Evolutionary conservation across 2,797 vertebrate species (phyloP).

Genomic region (Sebastes iracundus): DNA sequence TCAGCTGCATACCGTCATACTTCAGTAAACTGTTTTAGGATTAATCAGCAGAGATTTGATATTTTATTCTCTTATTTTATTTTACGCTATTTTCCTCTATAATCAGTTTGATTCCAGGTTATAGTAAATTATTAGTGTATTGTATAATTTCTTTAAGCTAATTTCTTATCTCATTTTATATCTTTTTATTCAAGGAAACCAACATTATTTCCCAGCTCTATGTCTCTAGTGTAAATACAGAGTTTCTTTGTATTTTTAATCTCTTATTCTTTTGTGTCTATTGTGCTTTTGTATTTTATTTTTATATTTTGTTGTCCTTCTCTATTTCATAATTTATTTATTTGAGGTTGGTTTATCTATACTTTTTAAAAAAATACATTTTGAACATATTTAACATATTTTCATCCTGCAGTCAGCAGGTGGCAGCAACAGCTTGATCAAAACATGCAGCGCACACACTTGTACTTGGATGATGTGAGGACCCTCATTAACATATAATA

Average conservation of each 20-base stretch:
- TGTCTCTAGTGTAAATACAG: background rate
- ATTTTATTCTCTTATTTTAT: background rate
- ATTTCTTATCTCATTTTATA: background rate
- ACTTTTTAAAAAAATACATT: fast-evolving
- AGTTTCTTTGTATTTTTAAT: background rate
- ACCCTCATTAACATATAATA: too few species aligned
- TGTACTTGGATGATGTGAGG: too few species aligned
- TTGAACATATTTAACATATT: background rate
- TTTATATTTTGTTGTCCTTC: background rate
- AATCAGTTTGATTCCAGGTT: background rate
- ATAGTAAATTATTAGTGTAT: background rate
- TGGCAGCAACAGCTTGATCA: constrained; percentile 47
- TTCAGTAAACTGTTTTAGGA: too few species aligned
- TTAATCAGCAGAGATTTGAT: background rate
- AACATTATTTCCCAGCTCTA: background rate
- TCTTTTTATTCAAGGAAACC: background rate
- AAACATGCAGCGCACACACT: background rate
- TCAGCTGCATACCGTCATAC: too few species aligned
- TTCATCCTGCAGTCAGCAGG: constrained; percentile 33
- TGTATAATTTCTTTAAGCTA: background rate
- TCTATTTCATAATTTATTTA: background rate
- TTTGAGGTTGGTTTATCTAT: background rate
- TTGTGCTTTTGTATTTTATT: background rate
- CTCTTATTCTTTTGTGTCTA: background rate
- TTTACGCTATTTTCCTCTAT: background rate